Evolutionary conservation across 2,797 vertebrate species (phyloP).

Genomic region (Argentina silus): DNA sequence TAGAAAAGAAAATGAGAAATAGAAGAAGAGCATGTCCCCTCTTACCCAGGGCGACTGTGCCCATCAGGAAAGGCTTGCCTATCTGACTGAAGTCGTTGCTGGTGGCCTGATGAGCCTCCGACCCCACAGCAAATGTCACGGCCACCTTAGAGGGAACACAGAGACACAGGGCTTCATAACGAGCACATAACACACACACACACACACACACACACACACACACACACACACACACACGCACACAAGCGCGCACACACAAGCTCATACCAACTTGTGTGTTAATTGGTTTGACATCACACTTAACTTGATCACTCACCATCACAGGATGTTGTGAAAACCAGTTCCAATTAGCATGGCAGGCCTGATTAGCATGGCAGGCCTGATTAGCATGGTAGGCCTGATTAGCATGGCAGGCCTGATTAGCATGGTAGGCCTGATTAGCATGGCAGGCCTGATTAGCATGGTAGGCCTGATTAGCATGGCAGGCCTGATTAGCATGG

Average conservation of each 20-base stretch:
- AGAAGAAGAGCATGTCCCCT: constrained; percentile 25
- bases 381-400: too few relatives aligned
- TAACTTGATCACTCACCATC: too few relatives aligned
- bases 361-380: too few relatives aligned
- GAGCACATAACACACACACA: constrained; percentile 47
- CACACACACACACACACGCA: constrained; percentile 20
- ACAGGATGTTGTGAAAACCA: too few relatives aligned
- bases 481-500: too few relatives aligned
- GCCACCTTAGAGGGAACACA: constrained; percentile 68
- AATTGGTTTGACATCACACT: too few relatives aligned
- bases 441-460: too few relatives aligned
- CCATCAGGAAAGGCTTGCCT: constrained; percentile 78
- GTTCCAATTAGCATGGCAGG: too few relatives aligned
- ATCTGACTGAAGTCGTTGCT: constrained; percentile 77
- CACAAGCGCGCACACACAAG: not conserved
- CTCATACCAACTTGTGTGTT: too few relatives aligned
- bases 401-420: too few relatives aligned
- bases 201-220: constrained; percentile 23
- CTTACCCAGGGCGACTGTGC: constrained; percentile 76
- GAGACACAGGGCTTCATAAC: constrained; percentile 37
- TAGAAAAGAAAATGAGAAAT: not conserved
- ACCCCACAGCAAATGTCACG: constrained; percentile 79
- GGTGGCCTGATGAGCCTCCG: constrained; percentile 77
- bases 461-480: too few relatives aligned
- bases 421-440: too few relatives aligned